Base-by-base conservation (phyloP, 2,797 vertebrate species). In the Tokudaia muenninki region DNA sequence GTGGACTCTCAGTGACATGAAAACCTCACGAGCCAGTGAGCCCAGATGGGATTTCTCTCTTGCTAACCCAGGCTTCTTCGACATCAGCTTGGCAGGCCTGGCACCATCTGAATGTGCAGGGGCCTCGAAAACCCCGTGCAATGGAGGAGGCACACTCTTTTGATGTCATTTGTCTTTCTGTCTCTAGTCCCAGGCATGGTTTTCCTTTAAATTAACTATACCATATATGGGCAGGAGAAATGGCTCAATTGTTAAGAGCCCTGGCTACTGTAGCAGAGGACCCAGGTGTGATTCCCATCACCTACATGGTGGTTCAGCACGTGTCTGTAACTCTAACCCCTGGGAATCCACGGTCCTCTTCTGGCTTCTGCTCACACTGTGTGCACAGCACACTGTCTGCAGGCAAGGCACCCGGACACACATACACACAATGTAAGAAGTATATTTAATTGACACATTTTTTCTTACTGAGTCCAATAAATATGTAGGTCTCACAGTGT, bases 81-180 rank as follows among this genome's bases (percentile, higher is more conserved):
- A 37, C 31, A 41, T 47, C 59, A 70, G 86, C 79, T 84, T 34
- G 78, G 93, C 59, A 81, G 81, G 61, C 61, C 8, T 6, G 72
- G 44, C 4, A 44, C 26, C 34, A 44, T 63, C 78, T 89, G 63
- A 92, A 93, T 86, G 95, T 21, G 61, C 21, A 16, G 1, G 12
- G 29, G 83, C 55, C n/a, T 87, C 7, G 41, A 34, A 74, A 88
- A 74, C 31, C 37, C 26, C 19, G 63, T 34, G 81, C 72, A 41
- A 37, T 50, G 77, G 50, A 95, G 41, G 74, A 93, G 59, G 78
- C 44, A 6, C 21, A 83, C 14, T 84, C 34, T 82, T 88, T 82
- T 93, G 74, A 93, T 87, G 52, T n/a, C 86, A 83, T 17, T 93
- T 52, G 24, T 78, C 94, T 96, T 94, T 95, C 44, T 87, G 55